phyloP scores from a whole-genome alignment of 2,888 invertebrate species.

The Siphlonurus alternatus region DNA sequence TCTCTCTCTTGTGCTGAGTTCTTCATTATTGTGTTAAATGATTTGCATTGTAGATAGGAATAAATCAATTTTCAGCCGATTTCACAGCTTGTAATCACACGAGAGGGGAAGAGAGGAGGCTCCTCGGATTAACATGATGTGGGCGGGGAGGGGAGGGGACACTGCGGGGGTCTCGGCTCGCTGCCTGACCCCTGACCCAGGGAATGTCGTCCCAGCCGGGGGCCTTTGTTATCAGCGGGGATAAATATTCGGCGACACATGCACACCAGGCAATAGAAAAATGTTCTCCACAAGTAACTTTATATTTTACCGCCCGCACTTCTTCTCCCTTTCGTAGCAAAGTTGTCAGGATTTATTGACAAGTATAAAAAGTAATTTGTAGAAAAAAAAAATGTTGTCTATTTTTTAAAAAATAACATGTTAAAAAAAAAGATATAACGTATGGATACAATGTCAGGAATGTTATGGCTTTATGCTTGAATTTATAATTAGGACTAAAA shows the following conservation, averaged over 20 bases:
- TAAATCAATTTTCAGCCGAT: neutral
- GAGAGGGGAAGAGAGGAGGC: neutral
- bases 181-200: neutral
- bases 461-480: too few species aligned
- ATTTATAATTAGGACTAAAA: too few species aligned
- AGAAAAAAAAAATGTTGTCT: neutral
- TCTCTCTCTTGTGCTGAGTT: too few species aligned
- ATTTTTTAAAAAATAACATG: neutral
- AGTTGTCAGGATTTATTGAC: neutral
- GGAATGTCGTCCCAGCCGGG: neutral
- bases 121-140: neutral
- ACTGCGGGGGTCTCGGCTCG: neutral
- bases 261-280: neutral
- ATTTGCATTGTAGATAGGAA: slow-evolving; percentile 14
- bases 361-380: neutral
- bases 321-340: neutral
- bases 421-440: too few species aligned
- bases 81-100: neutral
- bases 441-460: too few species aligned
- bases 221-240: neutral
- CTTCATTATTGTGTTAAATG: too few species aligned
- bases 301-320: neutral
- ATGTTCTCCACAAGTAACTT: neutral
- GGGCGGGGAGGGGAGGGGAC: neutral
- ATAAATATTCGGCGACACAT: neutral